Evolutionary conservation across 2,113 vertebrate genomes (phyloP).

Genomic region (Pseudonaja textilis): DNA sequence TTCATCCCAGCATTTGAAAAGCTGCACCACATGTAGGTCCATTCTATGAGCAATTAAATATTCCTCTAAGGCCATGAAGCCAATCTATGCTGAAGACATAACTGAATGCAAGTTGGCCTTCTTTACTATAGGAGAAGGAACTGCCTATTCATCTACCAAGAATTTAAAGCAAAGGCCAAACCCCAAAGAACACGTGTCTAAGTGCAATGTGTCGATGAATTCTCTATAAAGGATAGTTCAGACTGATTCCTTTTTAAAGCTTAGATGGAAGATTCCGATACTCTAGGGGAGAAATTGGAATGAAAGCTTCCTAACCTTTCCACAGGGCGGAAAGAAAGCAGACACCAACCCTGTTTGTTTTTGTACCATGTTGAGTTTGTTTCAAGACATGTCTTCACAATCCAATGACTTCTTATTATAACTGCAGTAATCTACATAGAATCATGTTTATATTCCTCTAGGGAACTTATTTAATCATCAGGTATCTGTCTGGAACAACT

Average conservation of each 20-base stretch:
- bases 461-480: not conserved
- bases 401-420: not conserved
- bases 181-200: not conserved
- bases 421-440: not conserved
- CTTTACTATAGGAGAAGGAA: not conserved
- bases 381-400: not conserved
- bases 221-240: not conserved
- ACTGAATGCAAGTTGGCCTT: not conserved
- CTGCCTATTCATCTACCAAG: not conserved
- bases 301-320: not conserved
- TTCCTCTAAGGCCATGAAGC: too few relatives aligned
- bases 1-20: not conserved
- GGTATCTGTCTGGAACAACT: not conserved
- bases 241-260: not conserved
- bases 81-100: not conserved
- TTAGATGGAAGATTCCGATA: not conserved
- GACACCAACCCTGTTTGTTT: not conserved
- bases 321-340: not conserved
- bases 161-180: not conserved
- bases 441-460: not conserved
- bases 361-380: not conserved
- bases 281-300: not conserved
- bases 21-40: not conserved
- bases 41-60: not conserved
- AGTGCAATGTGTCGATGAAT: not conserved